Evolutionary conservation across 2,888 invertebrate species (phyloP), one percentile per base, ranked within the genome.

Genomic region (Ophion slaviceki): DNA sequence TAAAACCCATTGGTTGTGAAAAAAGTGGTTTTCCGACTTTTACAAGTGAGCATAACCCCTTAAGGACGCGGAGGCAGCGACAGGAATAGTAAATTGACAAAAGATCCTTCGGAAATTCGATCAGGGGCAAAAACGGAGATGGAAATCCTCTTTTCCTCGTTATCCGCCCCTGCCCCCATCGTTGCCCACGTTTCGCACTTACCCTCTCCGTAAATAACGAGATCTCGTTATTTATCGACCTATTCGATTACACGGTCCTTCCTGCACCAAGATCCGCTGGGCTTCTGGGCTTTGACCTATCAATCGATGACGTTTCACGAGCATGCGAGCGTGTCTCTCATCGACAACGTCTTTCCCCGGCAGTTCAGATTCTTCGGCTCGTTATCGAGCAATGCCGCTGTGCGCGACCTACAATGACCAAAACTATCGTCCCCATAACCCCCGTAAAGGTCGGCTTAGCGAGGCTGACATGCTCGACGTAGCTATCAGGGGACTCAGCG

Each of bases 181-280:
- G 20, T 74, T 68, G 61, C 10, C 70, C 32, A 68, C 53, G 20
- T 77, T 71, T 64, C 8, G 47, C 17, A 20, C 61, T 59, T 70
- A 67, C 79, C 61, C 67, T 75, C 74, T 82, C 74, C 59, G 67
- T 77, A 81, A 87, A 86, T 87, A 87, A 86, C 74, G 84, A 87
- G 86, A 80, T 84, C 83, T 83, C 84, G 83, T 86, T 87, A 87
- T 85, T 78, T 77, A 86, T 84, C 71, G 70, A 80, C 59, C 77
- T 68, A 82, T 86, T 87, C 86, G 80, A 86, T 87, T 84, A 86
- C 80, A 74, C 61, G 32, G 28, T 78, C 62, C 45, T 59, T 61
- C 62, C 64, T 57, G 59, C 64, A 67, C 32, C 45, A 28, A 17
- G 28, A 17, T 59, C 14, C 57, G 36, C 24, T 20, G 20, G 32